phyloP scores from a whole-genome alignment of 2,888 invertebrate species.

The Pammene fasciana region DNA sequence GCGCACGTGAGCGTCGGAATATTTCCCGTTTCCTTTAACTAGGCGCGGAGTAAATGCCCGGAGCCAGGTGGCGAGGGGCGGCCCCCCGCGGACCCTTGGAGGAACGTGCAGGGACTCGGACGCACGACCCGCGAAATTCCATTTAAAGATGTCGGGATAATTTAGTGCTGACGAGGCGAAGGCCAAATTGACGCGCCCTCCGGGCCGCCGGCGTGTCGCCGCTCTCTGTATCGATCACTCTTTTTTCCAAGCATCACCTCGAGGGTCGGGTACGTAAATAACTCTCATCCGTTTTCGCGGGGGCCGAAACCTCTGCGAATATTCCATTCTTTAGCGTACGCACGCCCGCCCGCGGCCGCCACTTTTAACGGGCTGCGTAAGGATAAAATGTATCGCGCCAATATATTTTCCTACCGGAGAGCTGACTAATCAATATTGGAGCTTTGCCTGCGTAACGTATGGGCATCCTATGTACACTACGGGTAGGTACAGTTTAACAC shows the following conservation, averaged over 20 bases:
- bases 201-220: slow-evolving; percentile 65
- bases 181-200: slow-evolving; percentile 79
- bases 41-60: slow-evolving; percentile 50
- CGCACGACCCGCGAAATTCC: slow-evolving; percentile 79
- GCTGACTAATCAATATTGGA: slow-evolving; percentile 38
- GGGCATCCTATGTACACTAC: slow-evolving; percentile 12
- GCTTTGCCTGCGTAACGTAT: slow-evolving; percentile 27
- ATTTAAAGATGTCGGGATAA: slow-evolving; percentile 83
- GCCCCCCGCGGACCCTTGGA: slow-evolving; percentile 27
- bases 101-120: slow-evolving; percentile 52
- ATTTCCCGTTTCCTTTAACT: slow-evolving; percentile 39
- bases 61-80: slow-evolving; percentile 60
- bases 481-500: slow-evolving; percentile 2
- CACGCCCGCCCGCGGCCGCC: slow-evolving; percentile 34
- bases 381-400: slow-evolving; percentile 40
- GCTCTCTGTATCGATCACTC: slow-evolving; percentile 71
- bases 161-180: slow-evolving; percentile 80
- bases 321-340: slow-evolving; percentile 37
- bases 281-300: slow-evolving; percentile 65
- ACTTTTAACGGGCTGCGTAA: slow-evolving; percentile 36
- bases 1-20: slow-evolving; percentile 42
- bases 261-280: slow-evolving; percentile 70
- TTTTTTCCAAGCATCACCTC: slow-evolving; percentile 63
- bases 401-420: slow-evolving; percentile 37
- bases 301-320: slow-evolving; percentile 57